These are phyloP conservation scores for Ceratosolen solmsi DNA, from an alignment of 1,140 invertebrate species.

Conservation along the genomic window DNA sequence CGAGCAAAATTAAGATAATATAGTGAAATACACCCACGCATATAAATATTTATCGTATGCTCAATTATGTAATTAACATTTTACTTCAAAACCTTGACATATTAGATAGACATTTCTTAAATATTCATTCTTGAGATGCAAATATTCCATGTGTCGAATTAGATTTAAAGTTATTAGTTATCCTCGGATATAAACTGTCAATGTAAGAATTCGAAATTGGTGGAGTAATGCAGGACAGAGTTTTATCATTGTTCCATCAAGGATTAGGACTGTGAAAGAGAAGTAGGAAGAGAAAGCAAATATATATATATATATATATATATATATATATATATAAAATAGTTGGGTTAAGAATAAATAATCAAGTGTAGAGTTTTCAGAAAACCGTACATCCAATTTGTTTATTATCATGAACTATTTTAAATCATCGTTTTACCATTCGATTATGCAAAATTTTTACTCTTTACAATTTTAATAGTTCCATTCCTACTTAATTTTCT, in stretches of 20 bases:
- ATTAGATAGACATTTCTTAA: background rate
- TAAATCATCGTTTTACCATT: background rate
- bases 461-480: too few species aligned
- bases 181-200: background rate
- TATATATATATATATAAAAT: too few species aligned
- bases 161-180: background rate
- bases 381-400: background rate
- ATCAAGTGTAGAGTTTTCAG: background rate
- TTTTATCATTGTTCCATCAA: background rate
- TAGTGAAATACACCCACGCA: too few species aligned
- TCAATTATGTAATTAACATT: background rate
- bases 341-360: constrained; percentile 39
- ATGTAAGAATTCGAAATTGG: background rate
- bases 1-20: too few species aligned
- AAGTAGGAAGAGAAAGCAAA: background rate
- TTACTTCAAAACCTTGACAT: background rate
- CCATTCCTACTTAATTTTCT: too few species aligned
- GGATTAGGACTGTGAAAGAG: background rate
- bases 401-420: background rate
- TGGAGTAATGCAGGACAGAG: background rate
- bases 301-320: background rate
- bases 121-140: background rate
- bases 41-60: too few species aligned
- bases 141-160: background rate
- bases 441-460: background rate